phyloP scores from a whole-genome alignment of 2,113 vertebrate species.

The Scalopus aquaticus region DNA sequence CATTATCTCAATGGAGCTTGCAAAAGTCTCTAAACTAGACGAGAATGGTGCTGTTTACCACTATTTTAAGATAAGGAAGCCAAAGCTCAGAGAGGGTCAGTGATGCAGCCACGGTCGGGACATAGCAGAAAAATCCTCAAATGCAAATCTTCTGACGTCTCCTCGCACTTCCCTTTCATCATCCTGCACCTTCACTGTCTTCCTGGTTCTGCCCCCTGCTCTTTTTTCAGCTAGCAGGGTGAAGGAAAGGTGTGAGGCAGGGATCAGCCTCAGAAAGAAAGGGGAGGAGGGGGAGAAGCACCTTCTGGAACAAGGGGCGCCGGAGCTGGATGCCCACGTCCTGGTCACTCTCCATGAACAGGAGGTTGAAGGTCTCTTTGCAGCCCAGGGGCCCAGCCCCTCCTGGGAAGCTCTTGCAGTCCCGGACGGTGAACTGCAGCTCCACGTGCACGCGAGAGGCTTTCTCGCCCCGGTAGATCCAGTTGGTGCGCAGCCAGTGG shows the following conservation, averaged over 20 bases:
- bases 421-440: constrained; percentile 86
- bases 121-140: not conserved
- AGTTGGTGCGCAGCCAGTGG: constrained; percentile 89
- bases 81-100: not conserved
- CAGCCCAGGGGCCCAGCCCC: constrained; percentile 81
- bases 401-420: constrained; percentile 87
- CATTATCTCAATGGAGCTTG: not conserved
- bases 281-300: not conserved
- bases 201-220: not conserved
- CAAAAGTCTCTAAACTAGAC: not conserved
- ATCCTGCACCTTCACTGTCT: not conserved
- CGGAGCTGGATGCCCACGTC: constrained; percentile 88
- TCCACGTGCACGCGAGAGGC: constrained; percentile 82
- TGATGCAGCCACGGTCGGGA: not conserved
- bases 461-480: constrained; percentile 86
- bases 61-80: not conserved
- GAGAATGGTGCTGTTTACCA: not conserved
- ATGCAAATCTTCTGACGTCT: not conserved
- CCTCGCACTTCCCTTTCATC: not conserved
- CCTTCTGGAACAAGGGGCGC: constrained; percentile 85
- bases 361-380: constrained; percentile 90
- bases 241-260: not conserved
- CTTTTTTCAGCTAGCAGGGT: not conserved
- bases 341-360: constrained; percentile 88
- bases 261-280: not conserved